Conservation (phyloP, 2,113 vertebrate genomes). For the Petaurus breviceps region DNA sequence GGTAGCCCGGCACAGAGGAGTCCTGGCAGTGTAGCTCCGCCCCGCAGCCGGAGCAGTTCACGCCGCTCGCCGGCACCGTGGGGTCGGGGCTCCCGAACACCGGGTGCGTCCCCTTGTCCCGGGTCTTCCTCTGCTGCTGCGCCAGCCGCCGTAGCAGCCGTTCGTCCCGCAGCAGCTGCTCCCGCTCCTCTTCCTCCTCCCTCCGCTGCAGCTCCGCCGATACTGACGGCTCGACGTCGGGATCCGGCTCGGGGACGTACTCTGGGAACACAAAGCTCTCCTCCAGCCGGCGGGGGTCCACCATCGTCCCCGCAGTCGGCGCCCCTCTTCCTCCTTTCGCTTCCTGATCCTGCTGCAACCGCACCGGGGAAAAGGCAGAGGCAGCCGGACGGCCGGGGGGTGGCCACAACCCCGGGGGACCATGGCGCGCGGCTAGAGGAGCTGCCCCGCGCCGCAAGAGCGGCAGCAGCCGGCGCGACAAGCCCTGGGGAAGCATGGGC, state of each 20-base stretch:
- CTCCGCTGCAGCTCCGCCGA: not conserved
- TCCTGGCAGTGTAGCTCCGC: slow-evolving; percentile 89
- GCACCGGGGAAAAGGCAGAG: not conserved
- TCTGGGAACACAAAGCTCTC: slow-evolving; percentile 88
- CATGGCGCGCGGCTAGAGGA: fast-evolving
- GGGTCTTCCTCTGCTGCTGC: not conserved
- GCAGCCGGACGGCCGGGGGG: not conserved
- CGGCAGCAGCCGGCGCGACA: fast-evolving
- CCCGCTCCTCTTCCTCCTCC: slow-evolving; percentile 14
- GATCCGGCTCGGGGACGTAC: slow-evolving; percentile 65
- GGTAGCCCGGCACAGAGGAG: slow-evolving; percentile 83
- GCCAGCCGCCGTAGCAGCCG: too few species aligned
- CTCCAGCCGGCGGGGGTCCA: slow-evolving; percentile 66
- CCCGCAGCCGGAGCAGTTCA: slow-evolving; percentile 90
- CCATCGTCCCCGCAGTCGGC: slow-evolving; percentile 20
- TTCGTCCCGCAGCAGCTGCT: not conserved
- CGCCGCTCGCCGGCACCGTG: slow-evolving; percentile 79
- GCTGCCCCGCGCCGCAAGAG: fast-evolving
- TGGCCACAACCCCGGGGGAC: not conserved
- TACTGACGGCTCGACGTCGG: not conserved
- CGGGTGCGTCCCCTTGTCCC: fast-evolving
- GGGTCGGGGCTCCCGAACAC: slow-evolving; percentile 64
- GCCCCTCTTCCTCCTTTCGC: not conserved
- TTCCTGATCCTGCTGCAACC: not conserved
- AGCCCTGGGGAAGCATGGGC: not conserved